Conservation (phyloP, 2,888 invertebrate species). For the Tipula unca region DNA sequence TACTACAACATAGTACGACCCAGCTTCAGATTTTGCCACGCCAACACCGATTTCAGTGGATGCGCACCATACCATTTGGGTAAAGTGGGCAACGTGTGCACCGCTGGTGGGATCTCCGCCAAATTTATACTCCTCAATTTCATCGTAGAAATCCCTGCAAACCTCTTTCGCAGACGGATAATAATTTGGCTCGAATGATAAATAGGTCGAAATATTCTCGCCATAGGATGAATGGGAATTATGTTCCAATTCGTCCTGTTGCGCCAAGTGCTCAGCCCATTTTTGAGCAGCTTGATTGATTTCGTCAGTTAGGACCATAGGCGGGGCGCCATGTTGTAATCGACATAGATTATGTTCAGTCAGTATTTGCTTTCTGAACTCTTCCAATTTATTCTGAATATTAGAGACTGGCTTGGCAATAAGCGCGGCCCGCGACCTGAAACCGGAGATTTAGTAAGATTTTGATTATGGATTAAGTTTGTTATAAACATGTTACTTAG, state of each 20-base stretch:
- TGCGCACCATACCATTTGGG: constrained; percentile 71
- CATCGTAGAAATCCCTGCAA: constrained; percentile 43
- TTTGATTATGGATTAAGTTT: not conserved
- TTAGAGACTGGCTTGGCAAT: not conserved
- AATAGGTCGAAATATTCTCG: not conserved
- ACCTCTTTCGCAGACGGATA: not conserved
- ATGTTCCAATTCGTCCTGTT: not conserved
- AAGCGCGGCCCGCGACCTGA: not conserved
- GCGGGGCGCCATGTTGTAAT: not conserved
- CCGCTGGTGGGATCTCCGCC: constrained; percentile 50
- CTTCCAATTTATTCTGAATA: not conserved
- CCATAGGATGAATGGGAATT: not conserved
- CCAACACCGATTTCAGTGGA: constrained; percentile 68
- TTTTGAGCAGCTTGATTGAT: constrained; percentile 16
- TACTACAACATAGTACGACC: constrained; percentile 74
- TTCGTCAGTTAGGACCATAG: not conserved
- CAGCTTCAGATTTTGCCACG: constrained; percentile 54
- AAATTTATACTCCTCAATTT: constrained; percentile 53
- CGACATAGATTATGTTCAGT: not conserved
- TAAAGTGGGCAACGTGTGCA: constrained; percentile 55
- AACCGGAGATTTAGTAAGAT: not conserved
- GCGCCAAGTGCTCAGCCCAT: not conserved
- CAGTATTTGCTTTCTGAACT: not conserved
- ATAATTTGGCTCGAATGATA: not conserved
- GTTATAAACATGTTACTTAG: not conserved